Base-by-base conservation (phyloP, 2,113 vertebrate species). In the Erythrolamprus reginae region DNA sequence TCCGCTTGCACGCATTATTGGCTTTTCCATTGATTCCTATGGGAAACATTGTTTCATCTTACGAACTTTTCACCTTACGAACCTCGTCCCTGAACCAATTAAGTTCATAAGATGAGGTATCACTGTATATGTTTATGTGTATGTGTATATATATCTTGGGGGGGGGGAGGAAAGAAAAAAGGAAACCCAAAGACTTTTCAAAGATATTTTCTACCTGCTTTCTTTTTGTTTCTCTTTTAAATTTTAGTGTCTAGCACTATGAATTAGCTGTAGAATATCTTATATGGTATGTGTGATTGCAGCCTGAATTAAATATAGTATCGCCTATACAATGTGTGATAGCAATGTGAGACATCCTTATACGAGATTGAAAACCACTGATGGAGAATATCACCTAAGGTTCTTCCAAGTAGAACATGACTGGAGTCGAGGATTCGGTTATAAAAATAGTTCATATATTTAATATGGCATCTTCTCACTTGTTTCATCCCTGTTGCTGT, bases 261-360 rank as follows among this genome's bases (percentile, higher is more conserved):
- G 85, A 89, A 89, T 86, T 92, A 65, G 93, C 92, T 93, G 86
- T 21, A 89, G 55, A 23, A 28, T 86, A 47, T 90, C 33, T 52
- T 86, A 77, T 53, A 52, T 50, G n/a, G 33, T 77, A 5, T 92
- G 93, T 91, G 92, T 38, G 1, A 95, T 91, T 61, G 89, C 91
- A 86, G 92, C 77, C 87, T 94, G 92, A 50, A 38, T 77, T 38
- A 77, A 77, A 77, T 38, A 77, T 38, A 77, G 65, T 38, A 19
- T 56, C 38, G 53, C 70, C 26, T 55, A 86, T 86, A 65, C 55
- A 53, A 4, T 92, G 93, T 90, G 92, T 28, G 1, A 95, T 91
- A 77, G 86, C 90, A 82, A 92, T 61, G 88, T 93, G 93, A 56
- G 83, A 45, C 51, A 13, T 55, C 56, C 24, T 83, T 55, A 19